phyloP scores from a whole-genome alignment of 2,888 invertebrate species.

The Tuberolachnus salignus region DNA sequence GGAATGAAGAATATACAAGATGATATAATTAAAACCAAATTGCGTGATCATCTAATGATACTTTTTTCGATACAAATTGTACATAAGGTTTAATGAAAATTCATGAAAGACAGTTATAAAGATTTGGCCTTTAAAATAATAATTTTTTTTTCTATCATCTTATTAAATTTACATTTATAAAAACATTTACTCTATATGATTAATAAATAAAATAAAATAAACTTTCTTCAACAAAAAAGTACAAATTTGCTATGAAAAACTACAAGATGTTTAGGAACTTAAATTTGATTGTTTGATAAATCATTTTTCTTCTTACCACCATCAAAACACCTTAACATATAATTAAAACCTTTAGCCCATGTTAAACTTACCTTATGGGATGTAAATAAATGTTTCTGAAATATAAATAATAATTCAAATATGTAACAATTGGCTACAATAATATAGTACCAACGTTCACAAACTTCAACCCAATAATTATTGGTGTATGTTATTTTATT shows the following conservation, averaged over 20 bases:
- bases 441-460: slow-evolving; percentile 23
- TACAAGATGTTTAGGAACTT: neutral
- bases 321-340: slow-evolving; percentile 13
- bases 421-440: slow-evolving; percentile 4
- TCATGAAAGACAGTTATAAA: neutral
- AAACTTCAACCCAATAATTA: slow-evolving; percentile 31
- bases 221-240: neutral
- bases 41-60: neutral
- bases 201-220: slow-evolving; percentile 9
- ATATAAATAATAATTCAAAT: slow-evolving; percentile 26
- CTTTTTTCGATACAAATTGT: neutral
- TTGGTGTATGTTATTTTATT: slow-evolving; percentile 27
- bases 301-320: slow-evolving; percentile 12
- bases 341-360: slow-evolving; percentile 37
- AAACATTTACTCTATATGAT: neutral
- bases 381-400: slow-evolving; percentile 27
- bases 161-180: slow-evolving; percentile 6
- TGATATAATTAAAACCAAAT: neutral
- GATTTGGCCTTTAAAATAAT: neutral
- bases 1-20: neutral
- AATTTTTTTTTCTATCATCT: neutral
- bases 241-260: neutral
- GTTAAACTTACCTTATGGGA: slow-evolving; percentile 44
- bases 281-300: slow-evolving; percentile 5
- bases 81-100: neutral